Conservation (phyloP, 2,888 invertebrate genomes). For the Coleophora flavipennella region DNA sequence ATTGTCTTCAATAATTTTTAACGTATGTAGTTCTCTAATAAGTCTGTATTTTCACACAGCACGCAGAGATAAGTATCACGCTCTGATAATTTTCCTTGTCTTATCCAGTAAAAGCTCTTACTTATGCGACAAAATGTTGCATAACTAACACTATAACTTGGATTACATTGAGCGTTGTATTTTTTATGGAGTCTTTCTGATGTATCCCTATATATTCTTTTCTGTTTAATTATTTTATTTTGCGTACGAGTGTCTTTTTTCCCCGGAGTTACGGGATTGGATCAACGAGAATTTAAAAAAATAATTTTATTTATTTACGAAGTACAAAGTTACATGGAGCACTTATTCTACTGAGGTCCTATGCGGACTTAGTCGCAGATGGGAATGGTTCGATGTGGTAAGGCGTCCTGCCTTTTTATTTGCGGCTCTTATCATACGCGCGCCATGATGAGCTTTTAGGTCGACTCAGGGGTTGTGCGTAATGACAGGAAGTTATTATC, state of each 20-base stretch:
- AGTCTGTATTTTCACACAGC: not conserved
- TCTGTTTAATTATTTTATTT: not conserved
- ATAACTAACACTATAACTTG: not conserved
- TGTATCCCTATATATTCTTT: not conserved
- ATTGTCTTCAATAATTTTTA: not conserved
- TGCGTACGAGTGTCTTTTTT: not conserved
- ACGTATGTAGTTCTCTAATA: not conserved
- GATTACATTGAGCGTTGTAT: not conserved
- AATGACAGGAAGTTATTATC: no score
- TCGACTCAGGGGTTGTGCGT: no score
- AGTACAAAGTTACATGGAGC: no score
- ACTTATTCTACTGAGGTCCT: no score
- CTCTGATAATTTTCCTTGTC: not conserved
- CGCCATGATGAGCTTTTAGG: no score
- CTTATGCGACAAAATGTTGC: not conserved
- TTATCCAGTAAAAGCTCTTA: not conserved
- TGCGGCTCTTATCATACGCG: no score
- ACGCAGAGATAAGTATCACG: not conserved
- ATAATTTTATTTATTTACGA: no score
- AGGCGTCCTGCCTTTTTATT: no score
- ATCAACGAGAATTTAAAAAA: no score
- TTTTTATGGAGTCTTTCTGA: not conserved
- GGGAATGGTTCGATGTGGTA: no score
- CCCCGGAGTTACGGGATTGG: no score
- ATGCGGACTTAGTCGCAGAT: no score